Percentiles rank a stretch among this genome's conserved stretches.
These are phyloP conservation scores for Selenia dentaria DNA, from an alignment of 2,888 invertebrate genomes.

Conservation along the genomic window DNA sequence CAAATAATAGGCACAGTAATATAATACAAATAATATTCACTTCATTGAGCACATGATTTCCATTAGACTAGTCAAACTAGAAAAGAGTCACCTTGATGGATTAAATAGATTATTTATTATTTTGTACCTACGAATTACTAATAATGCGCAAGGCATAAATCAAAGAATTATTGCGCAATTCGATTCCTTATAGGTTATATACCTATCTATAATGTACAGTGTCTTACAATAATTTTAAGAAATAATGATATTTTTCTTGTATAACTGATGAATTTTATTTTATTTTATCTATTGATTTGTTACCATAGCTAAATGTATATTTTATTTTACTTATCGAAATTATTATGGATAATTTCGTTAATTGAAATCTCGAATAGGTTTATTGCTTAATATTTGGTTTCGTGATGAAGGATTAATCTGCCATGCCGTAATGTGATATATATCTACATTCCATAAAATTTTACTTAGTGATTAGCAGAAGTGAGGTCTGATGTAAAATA, in stretches of 20 bases:
- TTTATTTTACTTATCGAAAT: conserved; percentile 53
- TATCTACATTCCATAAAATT: conserved; percentile 63
- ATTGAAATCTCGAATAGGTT: conserved; percentile 34
- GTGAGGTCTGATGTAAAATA: conserved; percentile 80
- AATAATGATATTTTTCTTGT: conserved; percentile 15
- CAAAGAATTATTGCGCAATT: conserved; percentile 30
- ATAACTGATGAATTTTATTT: conserved; percentile 27
- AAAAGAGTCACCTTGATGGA: conserved; percentile 65
- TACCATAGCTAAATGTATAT: conserved; percentile 75
- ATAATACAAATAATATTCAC: too few relatives aligned
- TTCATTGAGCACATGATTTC: conserved; percentile 47
- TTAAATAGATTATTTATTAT: conserved; percentile 72
- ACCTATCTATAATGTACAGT: conserved; percentile 7
- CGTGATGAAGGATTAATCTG: conserved; percentile 55
- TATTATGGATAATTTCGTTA: conserved; percentile 35
- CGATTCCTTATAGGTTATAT: conserved; percentile 13
- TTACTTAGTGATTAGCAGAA: conserved; percentile 68
- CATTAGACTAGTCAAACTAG: conserved; percentile 82
- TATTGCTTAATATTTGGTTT: conserved; percentile 39
- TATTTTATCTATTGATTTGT: conserved; percentile 56
- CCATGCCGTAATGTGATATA: conserved; percentile 77
- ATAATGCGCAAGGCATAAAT: conserved; percentile 36
- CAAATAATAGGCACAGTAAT: conserved; percentile 9
- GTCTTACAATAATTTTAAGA: conserved; percentile 17
- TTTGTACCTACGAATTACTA: conserved; percentile 42